phyloP scores from a whole-genome alignment of 1,140 invertebrate genomes.

The Araneus ventricosus region DNA sequence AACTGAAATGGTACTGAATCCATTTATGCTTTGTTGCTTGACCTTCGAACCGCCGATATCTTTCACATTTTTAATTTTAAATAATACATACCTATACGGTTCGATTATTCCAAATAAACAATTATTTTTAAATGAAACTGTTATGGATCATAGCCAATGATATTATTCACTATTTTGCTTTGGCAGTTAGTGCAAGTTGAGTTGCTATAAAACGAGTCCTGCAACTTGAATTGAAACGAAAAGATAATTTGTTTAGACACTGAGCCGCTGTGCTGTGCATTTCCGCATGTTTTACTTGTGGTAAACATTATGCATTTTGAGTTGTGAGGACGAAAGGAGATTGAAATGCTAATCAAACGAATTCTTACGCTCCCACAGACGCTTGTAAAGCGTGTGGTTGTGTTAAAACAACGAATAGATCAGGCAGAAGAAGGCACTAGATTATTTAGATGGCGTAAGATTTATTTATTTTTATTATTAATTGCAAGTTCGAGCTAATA shows the following conservation, averaged over 20 bases:
- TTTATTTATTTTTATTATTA: not conserved
- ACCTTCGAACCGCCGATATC: no score
- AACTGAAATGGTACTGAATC: no score
- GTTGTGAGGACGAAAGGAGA: not conserved
- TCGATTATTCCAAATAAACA: no score
- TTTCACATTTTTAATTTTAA: no score
- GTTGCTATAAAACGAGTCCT: not conserved
- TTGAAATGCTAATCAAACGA: not conserved
- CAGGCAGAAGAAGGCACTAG: not conserved
- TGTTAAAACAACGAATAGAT: not conserved
- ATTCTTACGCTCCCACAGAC: not conserved
- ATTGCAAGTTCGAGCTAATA: no score
- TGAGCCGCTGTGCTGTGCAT: not conserved
- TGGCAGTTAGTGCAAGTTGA: no score
- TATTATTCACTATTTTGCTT: no score
- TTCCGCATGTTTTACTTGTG: not conserved
- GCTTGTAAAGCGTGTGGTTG: not conserved
- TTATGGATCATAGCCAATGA: no score
- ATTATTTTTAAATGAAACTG: no score
- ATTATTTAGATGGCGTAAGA: constrained; percentile 9
- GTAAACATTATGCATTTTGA: not conserved
- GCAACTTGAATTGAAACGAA: not conserved
- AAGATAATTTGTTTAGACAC: not conserved
- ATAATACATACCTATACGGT: no score
- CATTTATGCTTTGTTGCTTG: no score